Conservation (phyloP, 2,797 vertebrate species). For the Enteromius trimaculatus region DNA sequence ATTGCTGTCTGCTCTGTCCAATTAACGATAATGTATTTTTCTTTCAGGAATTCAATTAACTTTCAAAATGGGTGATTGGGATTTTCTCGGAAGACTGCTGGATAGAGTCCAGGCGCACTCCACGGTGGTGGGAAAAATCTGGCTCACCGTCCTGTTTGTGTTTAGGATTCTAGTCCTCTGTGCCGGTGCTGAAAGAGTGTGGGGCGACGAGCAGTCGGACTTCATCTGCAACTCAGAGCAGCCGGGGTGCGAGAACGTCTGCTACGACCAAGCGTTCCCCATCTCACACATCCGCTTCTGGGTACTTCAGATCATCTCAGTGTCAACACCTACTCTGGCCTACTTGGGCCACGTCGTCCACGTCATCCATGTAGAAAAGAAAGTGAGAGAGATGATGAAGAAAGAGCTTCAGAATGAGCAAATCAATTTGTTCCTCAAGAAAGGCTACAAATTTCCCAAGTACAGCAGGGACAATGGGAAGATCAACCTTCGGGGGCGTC, state of each 20-base stretch:
- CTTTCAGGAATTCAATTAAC: slow-evolving; percentile 15
- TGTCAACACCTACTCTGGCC: slow-evolving; percentile 77
- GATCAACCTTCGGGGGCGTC: slow-evolving; percentile 84
- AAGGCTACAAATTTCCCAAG: slow-evolving; percentile 83
- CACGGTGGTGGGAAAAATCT: slow-evolving; percentile 92
- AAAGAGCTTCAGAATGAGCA: slow-evolving; percentile 76
- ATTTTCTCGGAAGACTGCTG: slow-evolving; percentile 89
- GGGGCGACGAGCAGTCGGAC: slow-evolving; percentile 94
- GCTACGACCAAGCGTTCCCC: slow-evolving; percentile 92
- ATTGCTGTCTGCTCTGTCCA: background rate
- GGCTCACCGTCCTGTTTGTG: slow-evolving; percentile 94
- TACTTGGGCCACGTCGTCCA: slow-evolving; percentile 82
- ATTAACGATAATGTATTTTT: slow-evolving; percentile 1
- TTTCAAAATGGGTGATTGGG: slow-evolving; percentile 90
- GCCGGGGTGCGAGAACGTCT: slow-evolving; percentile 94
- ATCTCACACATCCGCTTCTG: slow-evolving; percentile 96
- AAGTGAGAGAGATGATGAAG: slow-evolving; percentile 81
- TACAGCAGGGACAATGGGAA: slow-evolving; percentile 81
- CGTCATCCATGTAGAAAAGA: slow-evolving; percentile 86
- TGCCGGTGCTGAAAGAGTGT: slow-evolving; percentile 88
- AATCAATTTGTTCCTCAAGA: slow-evolving; percentile 74
- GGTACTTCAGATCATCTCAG: slow-evolving; percentile 92
- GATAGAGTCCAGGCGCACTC: slow-evolving; percentile 95
- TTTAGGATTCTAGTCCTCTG: slow-evolving; percentile 94
- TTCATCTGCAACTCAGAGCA: slow-evolving; percentile 93